phyloP scores from a whole-genome alignment of 1,140 invertebrate species.

The Agrilus planipennis region DNA sequence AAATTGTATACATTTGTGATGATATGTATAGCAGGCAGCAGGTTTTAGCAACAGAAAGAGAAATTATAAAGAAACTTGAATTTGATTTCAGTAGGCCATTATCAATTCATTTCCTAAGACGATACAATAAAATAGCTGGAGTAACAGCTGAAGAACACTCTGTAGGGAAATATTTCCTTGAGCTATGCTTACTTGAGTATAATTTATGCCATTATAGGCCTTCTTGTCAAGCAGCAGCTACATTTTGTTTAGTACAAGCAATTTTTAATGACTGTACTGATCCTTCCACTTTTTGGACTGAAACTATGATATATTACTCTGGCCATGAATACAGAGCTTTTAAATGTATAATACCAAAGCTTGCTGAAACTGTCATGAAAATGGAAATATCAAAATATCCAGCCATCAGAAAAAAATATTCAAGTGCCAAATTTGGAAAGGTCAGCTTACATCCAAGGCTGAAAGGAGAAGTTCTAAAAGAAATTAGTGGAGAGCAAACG shows the following conservation, averaged over 20 bases:
- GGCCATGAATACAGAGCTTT: constrained; percentile 36
- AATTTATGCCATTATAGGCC: constrained; percentile 67
- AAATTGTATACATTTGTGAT: constrained; percentile 90
- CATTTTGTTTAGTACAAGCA: constrained; percentile 52
- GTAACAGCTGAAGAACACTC: constrained; percentile 63
- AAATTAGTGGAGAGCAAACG: constrained; percentile 20
- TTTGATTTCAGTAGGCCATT: constrained; percentile 77
- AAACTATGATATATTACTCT: constrained; percentile 35
- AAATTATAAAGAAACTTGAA: constrained; percentile 61
- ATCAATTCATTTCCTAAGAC: constrained; percentile 78
- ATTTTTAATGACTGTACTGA: constrained; percentile 31
- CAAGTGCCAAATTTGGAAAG: constrained; percentile 34
- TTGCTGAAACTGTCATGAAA: constrained; percentile 34
- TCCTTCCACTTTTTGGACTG: constrained; percentile 34
- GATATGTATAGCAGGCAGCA: constrained; percentile 72
- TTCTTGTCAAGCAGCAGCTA: constrained; percentile 66
- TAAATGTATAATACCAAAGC: constrained; percentile 30
- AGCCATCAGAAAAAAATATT: constrained; percentile 38
- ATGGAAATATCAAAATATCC: constrained; percentile 36
- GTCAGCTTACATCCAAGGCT: constrained; percentile 40
- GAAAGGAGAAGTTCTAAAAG: constrained; percentile 30
- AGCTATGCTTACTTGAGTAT: constrained; percentile 75
- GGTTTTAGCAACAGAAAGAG: constrained; percentile 73
- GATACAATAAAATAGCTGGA: constrained; percentile 48
- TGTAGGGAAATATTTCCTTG: constrained; percentile 87